phyloP scores from a whole-genome alignment of 2,797 vertebrate species.

The Octomys mimax region DNA sequence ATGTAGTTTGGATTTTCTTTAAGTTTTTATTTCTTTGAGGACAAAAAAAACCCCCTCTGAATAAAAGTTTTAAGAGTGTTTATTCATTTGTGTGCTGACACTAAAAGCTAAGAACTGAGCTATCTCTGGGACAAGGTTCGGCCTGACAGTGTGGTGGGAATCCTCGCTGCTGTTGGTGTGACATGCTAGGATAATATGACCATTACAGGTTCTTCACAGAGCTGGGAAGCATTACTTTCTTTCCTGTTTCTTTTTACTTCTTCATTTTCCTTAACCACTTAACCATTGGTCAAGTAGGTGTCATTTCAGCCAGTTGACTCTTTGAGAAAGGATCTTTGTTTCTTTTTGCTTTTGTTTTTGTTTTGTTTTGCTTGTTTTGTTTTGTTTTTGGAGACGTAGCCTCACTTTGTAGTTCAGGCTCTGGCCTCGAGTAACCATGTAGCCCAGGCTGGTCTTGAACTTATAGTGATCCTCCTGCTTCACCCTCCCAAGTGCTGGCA shows the following conservation, averaged over 20 bases:
- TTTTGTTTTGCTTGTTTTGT: too few relatives aligned
- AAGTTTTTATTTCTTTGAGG: slow-evolving; percentile 61
- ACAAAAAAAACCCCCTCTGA: neutral
- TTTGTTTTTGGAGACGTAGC: too few relatives aligned
- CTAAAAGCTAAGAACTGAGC: slow-evolving; percentile 19
- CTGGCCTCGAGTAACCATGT: neutral
- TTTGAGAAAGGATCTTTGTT: too few relatives aligned
- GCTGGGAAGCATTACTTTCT: neutral
- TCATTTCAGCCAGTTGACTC: neutral
- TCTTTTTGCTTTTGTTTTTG: too few relatives aligned
- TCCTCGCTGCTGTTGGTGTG: neutral
- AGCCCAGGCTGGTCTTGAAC: neutral
- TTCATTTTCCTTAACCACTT: neutral
- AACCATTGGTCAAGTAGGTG: neutral
- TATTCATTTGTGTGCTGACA: slow-evolving; percentile 64
- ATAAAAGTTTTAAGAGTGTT: slow-evolving; percentile 53
- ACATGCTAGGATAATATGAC: slow-evolving; percentile 30
- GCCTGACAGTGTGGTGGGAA: neutral
- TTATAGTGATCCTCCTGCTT: neutral
- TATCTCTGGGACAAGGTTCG: slow-evolving; percentile 29
- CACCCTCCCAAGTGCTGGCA: neutral
- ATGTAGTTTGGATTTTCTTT: slow-evolving; percentile 17
- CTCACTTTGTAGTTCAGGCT: too few relatives aligned
- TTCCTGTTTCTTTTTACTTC: neutral
- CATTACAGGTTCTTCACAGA: neutral